Base-by-base conservation (phyloP, 2,113 vertebrate genomes). In the Sinocyclocheilus anshuiensis region DNA sequence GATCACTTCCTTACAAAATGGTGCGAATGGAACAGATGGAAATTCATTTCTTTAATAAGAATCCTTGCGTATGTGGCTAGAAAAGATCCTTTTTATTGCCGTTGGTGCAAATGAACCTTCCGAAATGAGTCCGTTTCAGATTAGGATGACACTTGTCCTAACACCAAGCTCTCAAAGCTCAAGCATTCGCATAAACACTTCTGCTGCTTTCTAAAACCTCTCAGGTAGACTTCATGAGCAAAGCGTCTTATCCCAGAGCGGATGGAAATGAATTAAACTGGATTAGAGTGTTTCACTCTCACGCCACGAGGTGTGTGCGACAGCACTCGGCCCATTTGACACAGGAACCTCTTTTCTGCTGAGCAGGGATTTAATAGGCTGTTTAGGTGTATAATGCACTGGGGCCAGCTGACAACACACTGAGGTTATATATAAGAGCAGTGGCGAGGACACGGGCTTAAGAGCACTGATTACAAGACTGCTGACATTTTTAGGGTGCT, bases 381-480 rank as follows among this genome's bases (percentile, higher is more conserved):
- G 92, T 93, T 94, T 93, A 86, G 90, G 55, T 91, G 81, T 88
- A 85, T 90, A 92, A 93, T 87, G 91, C 93, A 89, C 83, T 89
- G 83, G 91, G 91, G 90, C 50, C 55, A 36, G 74, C 86, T 91
- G 91, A 92, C 91, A 82, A 91, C 71, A 36, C 89, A 86, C 89
- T 85, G 89, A 86, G 26, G 83, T 78, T 89, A 90, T 90, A 88
- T 89, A 90, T 91, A 91, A 94, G 89, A 92, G 91, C 77, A 53
- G 83, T 50, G 26, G 69, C 15, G 71, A 81, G n/a, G 85, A 69
- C 50, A 72, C 33, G 1, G 84, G 55, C 63, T 85, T 57, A 45
- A 78, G 29, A 59, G 29, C 65, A 12, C 33, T 86, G 77, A 80
- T 86, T 81, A 85, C 76, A 18, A 72, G 85, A 81, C 77, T 79